phyloP scores from a whole-genome alignment of 1,140 invertebrate species.

The Eumaeus atala region DNA sequence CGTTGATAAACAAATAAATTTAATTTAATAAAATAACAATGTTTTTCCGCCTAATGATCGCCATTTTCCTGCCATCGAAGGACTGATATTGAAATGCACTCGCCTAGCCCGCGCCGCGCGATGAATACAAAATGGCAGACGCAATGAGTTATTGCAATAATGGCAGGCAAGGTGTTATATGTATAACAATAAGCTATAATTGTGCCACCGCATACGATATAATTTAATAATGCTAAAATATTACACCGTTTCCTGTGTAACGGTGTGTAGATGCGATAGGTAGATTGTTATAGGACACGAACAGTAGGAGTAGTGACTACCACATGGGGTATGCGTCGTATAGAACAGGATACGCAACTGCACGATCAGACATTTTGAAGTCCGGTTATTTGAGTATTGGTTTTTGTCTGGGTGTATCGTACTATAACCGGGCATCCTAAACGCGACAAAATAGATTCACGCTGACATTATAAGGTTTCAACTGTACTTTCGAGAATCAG shows the following conservation, averaged over 20 bases:
- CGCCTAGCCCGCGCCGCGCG: conserved; percentile 29
- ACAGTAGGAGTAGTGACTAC: too few species aligned
- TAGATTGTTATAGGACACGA: too few species aligned
- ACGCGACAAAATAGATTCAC: too few species aligned
- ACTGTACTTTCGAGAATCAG: too few species aligned
- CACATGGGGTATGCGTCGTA: too few species aligned
- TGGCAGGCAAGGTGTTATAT: conserved; percentile 27
- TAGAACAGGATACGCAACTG: too few species aligned
- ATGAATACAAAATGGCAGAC: conserved; percentile 34
- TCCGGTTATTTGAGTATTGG: too few species aligned
- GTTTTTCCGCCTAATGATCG: conserved; percentile 37
- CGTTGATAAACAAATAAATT: conserved; percentile 1
- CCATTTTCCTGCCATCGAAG: conserved; percentile 47
- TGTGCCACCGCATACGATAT: conserved; percentile 22
- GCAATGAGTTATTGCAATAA: conserved; percentile 31
- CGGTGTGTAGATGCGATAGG: neutral
- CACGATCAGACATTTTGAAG: too few species aligned
- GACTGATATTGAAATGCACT: conserved; percentile 39
- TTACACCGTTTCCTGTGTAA: conserved; percentile 3
- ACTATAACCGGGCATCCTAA: too few species aligned
- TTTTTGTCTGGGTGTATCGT: too few species aligned
- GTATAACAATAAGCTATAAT: conserved; percentile 29
- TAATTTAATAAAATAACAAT: conserved; percentile 29
- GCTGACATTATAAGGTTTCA: too few species aligned
- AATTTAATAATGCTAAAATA: conserved; percentile 8